Evolutionary conservation across 2,888 invertebrate genomes (phyloP), one percentile per base, ranked within the genome.

Genomic region (Netelia inedita): DNA sequence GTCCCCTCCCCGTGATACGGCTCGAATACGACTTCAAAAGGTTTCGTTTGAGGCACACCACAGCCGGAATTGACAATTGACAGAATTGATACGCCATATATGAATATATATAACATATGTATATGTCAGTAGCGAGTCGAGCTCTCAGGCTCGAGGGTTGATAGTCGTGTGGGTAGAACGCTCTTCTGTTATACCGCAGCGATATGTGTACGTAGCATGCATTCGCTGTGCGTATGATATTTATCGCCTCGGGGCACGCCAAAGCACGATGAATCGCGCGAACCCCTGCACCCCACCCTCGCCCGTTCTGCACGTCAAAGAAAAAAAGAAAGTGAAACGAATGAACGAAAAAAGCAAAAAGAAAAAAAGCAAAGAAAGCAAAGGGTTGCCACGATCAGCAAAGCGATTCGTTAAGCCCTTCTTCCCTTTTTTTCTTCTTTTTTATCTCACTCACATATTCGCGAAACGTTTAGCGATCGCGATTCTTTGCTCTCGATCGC

Each of bases 1-100:
- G 41, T 68, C 71, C 63, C 59, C 78, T 57, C 53, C 50, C 59
- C 21, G 55, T 53, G 43, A 72, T 57, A 55, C 79, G 72, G 86
- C 72, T 76, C 81, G 88, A 87, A 85, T 88, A 89, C 89, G 89
- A 92, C 93, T 92, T 93, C 93, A 93, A 93, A 93, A 92, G 93
- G 89, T 89, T 89, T 89, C 82, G 87, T 89, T 83, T 82, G 81
- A 75, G 79, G 69, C 61, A 46, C 16, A 81, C 76, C 83, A 72
- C 88, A 88, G 83, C 87, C 88, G 89, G 92, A 93, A 93, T 93
- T 93, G 93, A 93, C 93, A 93, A 93, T 93, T 93, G 93, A 92
- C 93, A 93, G 90, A 93, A 93, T 92, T 93, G 93, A 92, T 92
- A 92, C 91, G 88, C 88, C 86, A 61, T 65, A 72, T 66, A 75